Percentiles rank a stretch among this genome's conserved stretches.
Conservation (phyloP, 2,113 vertebrate genomes). For the Dicrurus megarhynchus region DNA sequence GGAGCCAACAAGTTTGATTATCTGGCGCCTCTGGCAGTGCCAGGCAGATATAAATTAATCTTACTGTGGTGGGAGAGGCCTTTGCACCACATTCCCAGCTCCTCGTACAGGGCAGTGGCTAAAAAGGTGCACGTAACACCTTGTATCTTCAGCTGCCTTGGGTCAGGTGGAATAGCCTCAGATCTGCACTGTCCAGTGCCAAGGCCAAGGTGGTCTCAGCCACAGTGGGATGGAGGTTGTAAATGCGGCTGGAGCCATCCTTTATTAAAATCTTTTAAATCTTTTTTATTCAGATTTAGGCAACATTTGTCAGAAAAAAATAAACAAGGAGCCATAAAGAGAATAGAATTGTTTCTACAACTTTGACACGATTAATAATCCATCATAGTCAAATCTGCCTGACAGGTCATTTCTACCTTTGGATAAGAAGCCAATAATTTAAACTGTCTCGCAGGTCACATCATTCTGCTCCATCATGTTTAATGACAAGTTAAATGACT, state of each 20-base stretch:
- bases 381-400: background rate
- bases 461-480: slow-evolving; percentile 26
- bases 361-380: background rate
- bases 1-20: background rate
- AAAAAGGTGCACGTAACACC: background rate
- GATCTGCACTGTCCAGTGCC: background rate
- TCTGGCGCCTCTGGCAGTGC: background rate
- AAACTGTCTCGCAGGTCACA: background rate
- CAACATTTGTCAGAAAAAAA: background rate
- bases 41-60: background rate
- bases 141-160: background rate
- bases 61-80: background rate
- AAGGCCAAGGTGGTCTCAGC: background rate
- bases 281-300: background rate
- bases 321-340: background rate
- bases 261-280: background rate
- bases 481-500: slow-evolving; percentile 44
- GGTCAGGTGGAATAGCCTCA: background rate
- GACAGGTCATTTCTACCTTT: slow-evolving; percentile 42
- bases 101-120: background rate
- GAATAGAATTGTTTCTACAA: background rate
- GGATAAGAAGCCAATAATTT: slow-evolving; percentile 2
- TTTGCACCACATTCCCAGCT: background rate
- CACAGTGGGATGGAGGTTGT: background rate
- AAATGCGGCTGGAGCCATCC: background rate